A percentile compares a stretch with the other conserved stretches of the same genome.
These are phyloP conservation scores for Haemorhous mexicanus DNA, from an alignment of 2,113 vertebrate genomes.

Conservation along the genomic window DNA sequence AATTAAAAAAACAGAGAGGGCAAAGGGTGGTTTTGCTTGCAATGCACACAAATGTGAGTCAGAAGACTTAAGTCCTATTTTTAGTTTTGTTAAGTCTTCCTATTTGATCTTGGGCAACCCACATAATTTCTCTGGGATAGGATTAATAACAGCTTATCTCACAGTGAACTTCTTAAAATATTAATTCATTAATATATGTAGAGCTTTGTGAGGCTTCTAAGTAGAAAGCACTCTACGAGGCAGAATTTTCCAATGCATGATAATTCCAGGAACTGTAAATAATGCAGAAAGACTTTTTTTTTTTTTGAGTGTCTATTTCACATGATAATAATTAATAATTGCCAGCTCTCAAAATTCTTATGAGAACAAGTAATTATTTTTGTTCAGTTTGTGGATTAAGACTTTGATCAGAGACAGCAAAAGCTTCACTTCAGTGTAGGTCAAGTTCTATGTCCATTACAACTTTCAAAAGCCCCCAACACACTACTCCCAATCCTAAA, in stretches of 20 bases:
- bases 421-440: neutral
- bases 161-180: slow-evolving; percentile 45
- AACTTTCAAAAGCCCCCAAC: neutral
- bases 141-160: slow-evolving; percentile 49
- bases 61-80: slow-evolving; percentile 41
- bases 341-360: neutral
- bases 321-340: neutral
- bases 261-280: slow-evolving; percentile 19
- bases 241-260: slow-evolving; percentile 9
- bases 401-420: neutral
- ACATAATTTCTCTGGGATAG: slow-evolving; percentile 41
- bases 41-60: slow-evolving; percentile 32
- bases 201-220: slow-evolving; percentile 11
- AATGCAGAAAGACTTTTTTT: neutral
- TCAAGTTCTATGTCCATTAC: neutral
- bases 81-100: slow-evolving; percentile 42
- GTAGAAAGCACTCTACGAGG: neutral
- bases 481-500: neutral
- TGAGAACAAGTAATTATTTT: neutral
- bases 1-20: neutral
- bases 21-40: neutral
- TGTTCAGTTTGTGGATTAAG: neutral
- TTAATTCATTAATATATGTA: slow-evolving; percentile 46
- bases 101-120: slow-evolving; percentile 41
- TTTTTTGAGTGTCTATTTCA: neutral